These are phyloP conservation scores for Agriopis marginaria DNA, from an alignment of 2,888 invertebrate genomes.

Conservation along the genomic window DNA sequence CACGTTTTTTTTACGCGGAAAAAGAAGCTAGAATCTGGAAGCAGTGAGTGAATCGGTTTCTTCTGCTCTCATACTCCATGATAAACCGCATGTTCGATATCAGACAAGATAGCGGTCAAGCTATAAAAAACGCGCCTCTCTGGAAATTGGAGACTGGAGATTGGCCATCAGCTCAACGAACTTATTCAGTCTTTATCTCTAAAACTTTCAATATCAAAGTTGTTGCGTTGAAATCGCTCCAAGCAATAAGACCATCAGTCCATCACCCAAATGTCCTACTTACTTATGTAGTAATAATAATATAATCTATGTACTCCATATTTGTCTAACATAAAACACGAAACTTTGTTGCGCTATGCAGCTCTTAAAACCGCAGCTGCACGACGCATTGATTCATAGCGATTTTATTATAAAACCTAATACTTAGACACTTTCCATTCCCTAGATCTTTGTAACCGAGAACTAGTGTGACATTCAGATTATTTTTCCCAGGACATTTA, in stretches of 20 bases:
- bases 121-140: too few relatives aligned
- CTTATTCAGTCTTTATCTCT: too few relatives aligned
- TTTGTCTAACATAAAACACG: constrained; percentile 1
- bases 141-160: too few relatives aligned
- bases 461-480: background rate
- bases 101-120: too few relatives aligned
- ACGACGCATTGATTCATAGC: constrained; percentile 4
- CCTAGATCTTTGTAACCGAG: constrained; percentile 10
- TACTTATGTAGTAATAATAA: background rate
- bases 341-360: background rate
- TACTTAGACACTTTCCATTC: constrained; percentile 12
- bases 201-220: too few relatives aligned
- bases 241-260: background rate
- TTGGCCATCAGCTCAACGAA: too few relatives aligned
- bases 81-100: too few relatives aligned
- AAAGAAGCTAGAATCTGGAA: too few relatives aligned
- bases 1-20: too few relatives aligned
- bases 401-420: constrained; percentile 16
- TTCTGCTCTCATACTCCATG: too few relatives aligned
- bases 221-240: too few relatives aligned
- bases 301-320: background rate
- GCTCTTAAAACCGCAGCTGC: constrained; percentile 4
- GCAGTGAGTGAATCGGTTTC: too few relatives aligned
- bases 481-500: background rate
- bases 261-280: background rate